A percentile compares a stretch with the other conserved stretches of the same genome.
phyloP scores from a whole-genome alignment of 2,113 vertebrate species.

The Pseudolaguvia tuberculata region DNA sequence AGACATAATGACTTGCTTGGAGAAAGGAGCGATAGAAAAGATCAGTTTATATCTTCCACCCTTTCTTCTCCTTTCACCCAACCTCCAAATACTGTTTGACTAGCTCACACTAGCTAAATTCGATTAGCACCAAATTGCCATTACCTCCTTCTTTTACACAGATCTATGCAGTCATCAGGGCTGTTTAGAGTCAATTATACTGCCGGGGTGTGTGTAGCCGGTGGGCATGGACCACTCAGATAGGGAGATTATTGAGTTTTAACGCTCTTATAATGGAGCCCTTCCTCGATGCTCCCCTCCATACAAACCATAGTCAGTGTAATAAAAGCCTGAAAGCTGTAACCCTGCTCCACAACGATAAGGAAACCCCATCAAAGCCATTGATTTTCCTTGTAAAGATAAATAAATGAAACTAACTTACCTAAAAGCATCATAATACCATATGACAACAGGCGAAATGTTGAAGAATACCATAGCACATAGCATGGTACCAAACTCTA shows the following conservation, averaged over 20 bases:
- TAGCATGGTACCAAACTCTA: too few relatives aligned
- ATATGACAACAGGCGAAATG: neutral
- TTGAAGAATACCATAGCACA: too few relatives aligned
- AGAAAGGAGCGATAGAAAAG: too few relatives aligned
- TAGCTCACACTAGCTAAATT: slow-evolving; percentile 47
- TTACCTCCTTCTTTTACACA: slow-evolving; percentile 53
- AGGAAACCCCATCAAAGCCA: slow-evolving; percentile 33
- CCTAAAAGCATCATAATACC: slow-evolving; percentile 7
- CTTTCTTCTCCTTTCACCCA: neutral
- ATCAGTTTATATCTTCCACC: neutral
- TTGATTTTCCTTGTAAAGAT: slow-evolving; percentile 39
- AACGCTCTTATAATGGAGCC: slow-evolving; percentile 44
- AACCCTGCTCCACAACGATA: slow-evolving; percentile 30
- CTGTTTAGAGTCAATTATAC: slow-evolving; percentile 52
- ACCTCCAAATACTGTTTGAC: slow-evolving; percentile 38
- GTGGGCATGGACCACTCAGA: slow-evolving; percentile 44
- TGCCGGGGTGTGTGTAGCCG: slow-evolving; percentile 43
- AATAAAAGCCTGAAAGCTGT: slow-evolving; percentile 19
- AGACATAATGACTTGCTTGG: neutral
- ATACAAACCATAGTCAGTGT: slow-evolving; percentile 33
- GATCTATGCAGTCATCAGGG: slow-evolving; percentile 52
- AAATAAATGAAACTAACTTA: slow-evolving; percentile 24
- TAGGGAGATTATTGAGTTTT: slow-evolving; percentile 51
- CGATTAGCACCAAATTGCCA: slow-evolving; percentile 48
- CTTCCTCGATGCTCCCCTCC: slow-evolving; percentile 21